A percentile compares a stretch with the other conserved stretches of the same genome.
Conservation (phyloP, 2,888 invertebrate species). For the Peribatodes rhomboidaria region DNA sequence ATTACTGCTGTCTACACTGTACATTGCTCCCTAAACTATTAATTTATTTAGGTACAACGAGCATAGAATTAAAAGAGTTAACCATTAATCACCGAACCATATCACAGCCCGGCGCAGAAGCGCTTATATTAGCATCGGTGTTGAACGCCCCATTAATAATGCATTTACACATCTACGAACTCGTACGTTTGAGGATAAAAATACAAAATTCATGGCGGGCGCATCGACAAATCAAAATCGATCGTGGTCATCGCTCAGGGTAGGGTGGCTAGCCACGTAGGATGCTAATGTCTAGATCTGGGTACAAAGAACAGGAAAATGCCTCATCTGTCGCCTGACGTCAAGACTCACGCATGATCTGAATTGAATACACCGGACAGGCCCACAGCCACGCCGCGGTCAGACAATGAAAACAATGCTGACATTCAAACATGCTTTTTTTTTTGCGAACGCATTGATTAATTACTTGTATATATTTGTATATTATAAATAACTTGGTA, state of each 20-base stretch:
- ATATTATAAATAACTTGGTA: too few relatives aligned
- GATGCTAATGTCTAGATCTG: constrained; percentile 63
- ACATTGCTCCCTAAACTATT: background rate
- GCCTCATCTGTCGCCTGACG: constrained; percentile 56
- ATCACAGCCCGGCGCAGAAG: constrained; percentile 26
- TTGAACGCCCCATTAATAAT: constrained; percentile 49
- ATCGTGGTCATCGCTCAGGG: constrained; percentile 57
- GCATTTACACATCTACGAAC: constrained; percentile 45
- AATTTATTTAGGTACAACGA: constrained; percentile 6
- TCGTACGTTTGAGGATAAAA: constrained; percentile 60
- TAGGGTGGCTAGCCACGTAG: constrained; percentile 43
- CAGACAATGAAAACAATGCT: constrained; percentile 45
- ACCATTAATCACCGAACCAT: constrained; percentile 25
- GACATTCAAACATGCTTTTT: constrained; percentile 39
- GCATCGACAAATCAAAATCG: constrained; percentile 68
- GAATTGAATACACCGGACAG: constrained; percentile 56
- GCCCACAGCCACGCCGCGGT: constrained; percentile 51
- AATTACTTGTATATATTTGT: too few relatives aligned
- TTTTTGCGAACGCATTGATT: constrained; percentile 3
- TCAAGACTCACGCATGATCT: constrained; percentile 57
- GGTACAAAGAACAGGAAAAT: constrained; percentile 77
- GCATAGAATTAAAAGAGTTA: constrained; percentile 17
- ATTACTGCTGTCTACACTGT: background rate
- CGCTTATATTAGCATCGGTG: constrained; percentile 35
- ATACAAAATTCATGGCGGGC: constrained; percentile 61